A percentile compares a stretch with the other conserved stretches of the same genome.
Conservation (phyloP, 2,113 vertebrate genomes). For the Smithornis capensis region DNA sequence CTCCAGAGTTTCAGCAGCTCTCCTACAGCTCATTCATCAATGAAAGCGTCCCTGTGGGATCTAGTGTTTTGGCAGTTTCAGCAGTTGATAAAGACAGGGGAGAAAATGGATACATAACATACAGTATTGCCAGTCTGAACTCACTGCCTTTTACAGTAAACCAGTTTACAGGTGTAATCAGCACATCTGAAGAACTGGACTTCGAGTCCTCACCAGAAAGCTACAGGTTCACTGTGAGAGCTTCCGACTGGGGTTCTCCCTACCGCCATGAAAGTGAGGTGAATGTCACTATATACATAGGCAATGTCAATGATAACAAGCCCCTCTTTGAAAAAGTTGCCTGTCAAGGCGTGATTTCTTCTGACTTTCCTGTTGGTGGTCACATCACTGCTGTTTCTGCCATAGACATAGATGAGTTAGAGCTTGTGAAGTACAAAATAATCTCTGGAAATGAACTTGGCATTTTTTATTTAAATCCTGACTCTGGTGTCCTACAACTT, state of each 20-base stretch:
- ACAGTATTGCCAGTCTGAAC: conserved; percentile 89
- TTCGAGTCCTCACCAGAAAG: conserved; percentile 92
- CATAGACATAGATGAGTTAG: conserved; percentile 93
- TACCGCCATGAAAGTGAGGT: conserved; percentile 94
- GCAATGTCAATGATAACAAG: conserved; percentile 94
- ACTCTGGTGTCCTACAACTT: conserved; percentile 91
- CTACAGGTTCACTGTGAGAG: conserved; percentile 90
- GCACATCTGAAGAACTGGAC: conserved; percentile 88
- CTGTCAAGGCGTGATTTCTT: conserved; percentile 90
- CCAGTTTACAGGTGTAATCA: conserved; percentile 93
- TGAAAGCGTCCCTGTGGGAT: conserved; percentile 87
- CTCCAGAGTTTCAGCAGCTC: conserved; percentile 84
- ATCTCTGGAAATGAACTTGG: conserved; percentile 92
- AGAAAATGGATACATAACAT: conserved; percentile 97
- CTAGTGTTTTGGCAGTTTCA: conserved; percentile 81
- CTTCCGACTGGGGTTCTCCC: conserved; percentile 96
- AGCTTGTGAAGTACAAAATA: conserved; percentile 95
- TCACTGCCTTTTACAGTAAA: conserved; percentile 90
- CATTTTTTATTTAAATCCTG: conserved; percentile 92
- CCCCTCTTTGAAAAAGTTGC: conserved; percentile 94
- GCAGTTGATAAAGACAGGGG: conserved; percentile 89
- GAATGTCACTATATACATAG: conserved; percentile 89
- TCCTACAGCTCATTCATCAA: conserved; percentile 89
- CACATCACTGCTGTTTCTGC: conserved; percentile 94
- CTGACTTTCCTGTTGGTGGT: conserved; percentile 87